Base-by-base conservation (phyloP, 2,797 vertebrate genomes). In the Trichosurus vulpecula region DNA sequence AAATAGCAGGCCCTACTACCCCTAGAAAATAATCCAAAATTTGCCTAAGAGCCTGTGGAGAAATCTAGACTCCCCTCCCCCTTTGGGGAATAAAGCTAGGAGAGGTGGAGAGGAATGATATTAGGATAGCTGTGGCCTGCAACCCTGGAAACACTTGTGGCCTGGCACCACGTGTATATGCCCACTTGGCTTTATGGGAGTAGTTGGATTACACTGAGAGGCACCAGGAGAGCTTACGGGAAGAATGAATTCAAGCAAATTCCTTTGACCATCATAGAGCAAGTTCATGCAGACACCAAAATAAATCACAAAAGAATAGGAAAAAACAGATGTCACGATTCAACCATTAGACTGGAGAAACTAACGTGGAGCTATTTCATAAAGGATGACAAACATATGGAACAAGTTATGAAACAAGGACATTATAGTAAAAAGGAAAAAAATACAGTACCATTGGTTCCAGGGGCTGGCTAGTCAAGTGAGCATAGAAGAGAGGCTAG, bases 241-340 rank as follows among this genome's bases (percentile, higher is more conserved):
- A 90, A 87, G 94, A 96, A 74, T 87, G 54, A 93, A 41, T 91
- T 74, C 41, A 96, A 98, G 96, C 54, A 30, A 95, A 66, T 97
- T 94, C 96, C 97, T 98, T 1, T 1, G 13, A 56, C 5, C 91
- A 30, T 74, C 96, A 31, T 0, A 53, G 51, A 54, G 35, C 95
- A 94, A 94, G 93, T 97, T 97, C 96, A 95, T 91, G 81, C n/a
- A 95, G 94, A 95, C 94, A 96, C 47, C 96, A 97, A 95, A 97
- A 93, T 54, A 97, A 97, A 97, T 96, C 97, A 91, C 16, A 92
- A 96, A 95, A 97, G 57, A 92, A 13, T 31, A 93, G 52, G 90
- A 90, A 96, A 96, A 93, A 94, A 90, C 11, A 97, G 92, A 96
- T 96, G 97, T 94, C 95, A 94, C 0, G n/a, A 54, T 90, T 51